Evolutionary conservation across 53 echinoderm and acorn worm species (phyloP), one percentile per base, ranked within the genome.

Genomic region (Echinarachnius parma): DNA sequence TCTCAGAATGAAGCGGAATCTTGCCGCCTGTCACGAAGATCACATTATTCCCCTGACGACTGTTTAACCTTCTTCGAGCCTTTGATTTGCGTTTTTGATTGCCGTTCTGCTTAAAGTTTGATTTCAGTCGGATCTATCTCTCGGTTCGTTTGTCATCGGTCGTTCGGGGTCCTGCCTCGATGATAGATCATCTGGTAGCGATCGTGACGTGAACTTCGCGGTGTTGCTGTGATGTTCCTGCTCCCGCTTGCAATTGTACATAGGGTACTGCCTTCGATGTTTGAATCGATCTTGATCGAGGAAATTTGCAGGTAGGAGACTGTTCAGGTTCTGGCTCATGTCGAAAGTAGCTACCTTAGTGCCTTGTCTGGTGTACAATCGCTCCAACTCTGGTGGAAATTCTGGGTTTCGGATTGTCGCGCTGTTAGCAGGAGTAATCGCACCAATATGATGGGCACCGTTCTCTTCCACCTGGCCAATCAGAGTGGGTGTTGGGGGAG

Each of bases 261-360:
- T 93, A 0, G 93, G 93, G 58, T 93, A 93, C 20, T 85, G 46
- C 28, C 44, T 61, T 63, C 89, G 60, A 9, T 89, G 80, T 31
- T 80, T 58, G 16, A 86, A 59, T 42, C 55, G 66, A 2, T 89
- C 82, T 33, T 64, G 58, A 2, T 82, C 62, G 11, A 88, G 61
- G 56, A 89, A 93, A 50, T 89, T 81, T 0, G 75, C 62, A 23
- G 93, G 89, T 23, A 93, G 56, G 8, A 49, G 46, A 26, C 77
- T 62, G 24, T 61, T 61, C 0, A 89, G 66, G 13, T 62, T 63
- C 28, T 69, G 70, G 32, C 60, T 50, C 53, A 75, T 77, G 19
- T 78, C 59, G 11, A 90, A 50, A 28, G 85, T 90, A 1, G 86
- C 64, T 4, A 90, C 79, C 33, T 70, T 82, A 15, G 68, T 68